Percentiles rank a stretch among this genome's conserved stretches.
Conservation (phyloP, 1,140 invertebrate species). For the Popillia japonica region DNA sequence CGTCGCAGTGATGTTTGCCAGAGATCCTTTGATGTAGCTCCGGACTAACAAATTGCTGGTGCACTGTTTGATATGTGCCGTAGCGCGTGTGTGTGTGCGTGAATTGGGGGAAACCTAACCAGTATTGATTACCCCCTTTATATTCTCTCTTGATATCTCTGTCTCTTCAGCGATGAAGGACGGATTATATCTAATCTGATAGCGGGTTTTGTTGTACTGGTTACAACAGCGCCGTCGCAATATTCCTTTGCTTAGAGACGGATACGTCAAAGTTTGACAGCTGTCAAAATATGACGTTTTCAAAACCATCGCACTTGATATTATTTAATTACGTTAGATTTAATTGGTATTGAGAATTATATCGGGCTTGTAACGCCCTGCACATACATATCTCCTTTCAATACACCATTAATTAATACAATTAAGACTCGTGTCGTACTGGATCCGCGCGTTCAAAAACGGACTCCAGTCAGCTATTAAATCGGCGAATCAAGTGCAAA, state of each 20-base stretch:
- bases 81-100: background rate
- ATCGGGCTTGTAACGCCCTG: too few relatives aligned
- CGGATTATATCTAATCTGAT: too few relatives aligned
- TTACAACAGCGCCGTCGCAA: too few relatives aligned
- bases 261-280: too few relatives aligned
- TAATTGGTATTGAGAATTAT: too few relatives aligned
- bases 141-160: background rate
- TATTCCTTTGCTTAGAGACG: too few relatives aligned
- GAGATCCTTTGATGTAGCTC: constrained; percentile 3
- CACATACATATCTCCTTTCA: background rate
- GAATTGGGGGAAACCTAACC: too few relatives aligned
- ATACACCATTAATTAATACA: background rate
- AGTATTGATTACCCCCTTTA: background rate
- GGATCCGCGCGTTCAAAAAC: background rate
- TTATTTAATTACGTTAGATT: too few relatives aligned
- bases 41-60: constrained; percentile 8
- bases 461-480: background rate
- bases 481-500: background rate
- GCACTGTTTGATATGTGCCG: background rate
- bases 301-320: too few relatives aligned
- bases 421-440: background rate
- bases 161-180: background rate
- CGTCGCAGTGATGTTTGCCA: background rate
- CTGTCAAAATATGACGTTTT: too few relatives aligned
- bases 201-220: too few relatives aligned